Evolutionary conservation across 2,888 invertebrate species (phyloP).

Genomic region (Polylopha cassiicola): DNA sequence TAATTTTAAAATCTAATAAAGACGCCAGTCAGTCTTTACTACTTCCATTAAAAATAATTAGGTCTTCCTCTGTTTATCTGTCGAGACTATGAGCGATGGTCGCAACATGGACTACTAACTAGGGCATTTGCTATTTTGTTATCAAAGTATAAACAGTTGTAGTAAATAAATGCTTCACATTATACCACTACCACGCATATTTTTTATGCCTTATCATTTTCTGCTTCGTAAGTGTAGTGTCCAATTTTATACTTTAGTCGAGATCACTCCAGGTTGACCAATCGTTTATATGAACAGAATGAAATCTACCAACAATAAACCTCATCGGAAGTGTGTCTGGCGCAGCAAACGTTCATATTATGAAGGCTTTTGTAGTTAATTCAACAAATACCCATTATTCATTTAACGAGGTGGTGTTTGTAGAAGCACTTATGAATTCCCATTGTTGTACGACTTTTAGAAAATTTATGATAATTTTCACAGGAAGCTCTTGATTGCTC

Average conservation of each 20-base stretch:
- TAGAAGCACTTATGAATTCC: conserved; percentile 14
- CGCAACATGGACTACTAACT: conserved; percentile 3
- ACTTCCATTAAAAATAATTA: not conserved
- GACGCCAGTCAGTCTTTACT: conserved; percentile 3
- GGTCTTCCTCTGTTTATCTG: too few species aligned
- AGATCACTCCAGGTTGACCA: conserved; percentile 9
- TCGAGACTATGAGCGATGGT: conserved; percentile 9
- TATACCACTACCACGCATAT: too few species aligned
- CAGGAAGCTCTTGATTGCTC: conserved; percentile 8
- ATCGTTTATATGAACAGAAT: conserved; percentile 10
- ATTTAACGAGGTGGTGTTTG: conserved; percentile 30
- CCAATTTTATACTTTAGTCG: conserved; percentile 10
- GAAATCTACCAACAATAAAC: conserved; percentile 20
- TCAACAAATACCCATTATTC: conserved; percentile 48
- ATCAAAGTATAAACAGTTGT: conserved; percentile 8
- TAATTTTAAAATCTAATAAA: too few species aligned
- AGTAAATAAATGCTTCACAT: conserved; percentile 1
- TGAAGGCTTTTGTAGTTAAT: conserved; percentile 40
- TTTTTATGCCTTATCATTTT: conserved; percentile 1
- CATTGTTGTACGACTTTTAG: conserved; percentile 10
- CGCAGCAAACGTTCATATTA: conserved; percentile 24
- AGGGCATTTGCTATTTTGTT: conserved; percentile 9
- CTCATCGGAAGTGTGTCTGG: conserved; percentile 26
- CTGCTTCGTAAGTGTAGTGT: not conserved
- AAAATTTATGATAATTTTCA: conserved; percentile 6